phyloP scores from a whole-genome alignment of 2,113 vertebrate species.

The Halcyon malimbica region DNA sequence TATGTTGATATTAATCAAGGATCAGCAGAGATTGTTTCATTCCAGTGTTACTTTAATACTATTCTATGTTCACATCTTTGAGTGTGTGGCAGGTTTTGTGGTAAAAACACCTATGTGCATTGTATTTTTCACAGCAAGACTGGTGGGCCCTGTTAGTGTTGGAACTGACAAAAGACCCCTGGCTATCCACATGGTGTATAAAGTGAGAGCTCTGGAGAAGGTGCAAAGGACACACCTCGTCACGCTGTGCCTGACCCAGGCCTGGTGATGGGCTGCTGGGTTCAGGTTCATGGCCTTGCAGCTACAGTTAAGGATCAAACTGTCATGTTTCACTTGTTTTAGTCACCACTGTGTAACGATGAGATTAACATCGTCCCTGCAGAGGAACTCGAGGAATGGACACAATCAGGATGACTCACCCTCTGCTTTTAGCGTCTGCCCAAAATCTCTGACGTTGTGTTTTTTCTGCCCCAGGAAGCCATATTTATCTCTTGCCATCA shows the following conservation, averaged over 20 bases:
- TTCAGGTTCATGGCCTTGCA: background rate
- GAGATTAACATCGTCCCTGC: conserved; percentile 10
- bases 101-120: accelerated
- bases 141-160: background rate
- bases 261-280: background rate
- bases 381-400: conserved; percentile 56
- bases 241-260: accelerated
- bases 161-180: background rate
- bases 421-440: conserved; percentile 30
- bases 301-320: background rate
- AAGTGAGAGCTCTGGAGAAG: background rate
- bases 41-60: background rate
- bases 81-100: background rate
- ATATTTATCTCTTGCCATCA: conserved; percentile 49
- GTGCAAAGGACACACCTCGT: background rate
- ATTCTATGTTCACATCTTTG: accelerated
- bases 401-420: conserved; percentile 39
- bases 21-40: background rate
- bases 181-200: background rate
- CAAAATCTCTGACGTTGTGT: conserved; percentile 1
- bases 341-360: conserved; percentile 21
- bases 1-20: background rate
- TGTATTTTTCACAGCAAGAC: background rate
- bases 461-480: conserved; percentile 18
- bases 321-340: background rate